phyloP scores from a whole-genome alignment of 92 coral and sea anemone genomes.

The Porites divaricata region DNA sequence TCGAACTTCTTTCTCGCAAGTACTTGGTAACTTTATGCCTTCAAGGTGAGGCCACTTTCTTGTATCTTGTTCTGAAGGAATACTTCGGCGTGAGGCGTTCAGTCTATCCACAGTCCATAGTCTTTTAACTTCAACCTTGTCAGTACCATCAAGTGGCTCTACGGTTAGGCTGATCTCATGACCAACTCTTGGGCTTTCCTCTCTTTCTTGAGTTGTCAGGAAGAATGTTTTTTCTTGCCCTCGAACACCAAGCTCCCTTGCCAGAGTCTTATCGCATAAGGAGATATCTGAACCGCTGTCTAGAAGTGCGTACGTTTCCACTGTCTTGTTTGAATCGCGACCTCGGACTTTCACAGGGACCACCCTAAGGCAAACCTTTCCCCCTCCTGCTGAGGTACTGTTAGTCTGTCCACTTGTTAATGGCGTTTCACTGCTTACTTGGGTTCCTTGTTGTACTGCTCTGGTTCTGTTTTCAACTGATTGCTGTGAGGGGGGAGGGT shows the following conservation, averaged over 20 bases:
- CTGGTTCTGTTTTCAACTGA: no score
- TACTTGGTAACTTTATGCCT: conserved; percentile 41
- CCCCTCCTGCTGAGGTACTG: conserved; percentile 2
- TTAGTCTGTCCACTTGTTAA: background rate
- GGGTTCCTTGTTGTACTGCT: no score
- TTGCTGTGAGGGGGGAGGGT: no score
- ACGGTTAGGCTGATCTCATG: conserved; percentile 19
- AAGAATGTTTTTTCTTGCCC: conserved; percentile 38
- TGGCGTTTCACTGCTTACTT: no score
- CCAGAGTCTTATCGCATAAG: conserved; percentile 40
- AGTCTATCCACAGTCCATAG: conserved; percentile 48
- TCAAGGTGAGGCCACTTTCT: conserved; percentile 34
- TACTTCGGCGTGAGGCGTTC: conserved; percentile 44
- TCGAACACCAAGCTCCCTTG: conserved; percentile 28
- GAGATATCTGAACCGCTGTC: conserved; percentile 61
- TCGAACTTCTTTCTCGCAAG: conserved; percentile 9
- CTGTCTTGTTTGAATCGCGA: conserved; percentile 1
- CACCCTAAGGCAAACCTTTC: conserved; percentile 22
- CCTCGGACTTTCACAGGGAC: conserved; percentile 55
- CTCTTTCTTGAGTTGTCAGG: conserved; percentile 57
- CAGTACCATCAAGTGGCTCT: conserved; percentile 43
- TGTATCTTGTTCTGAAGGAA: conserved; percentile 22
- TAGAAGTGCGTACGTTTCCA: conserved; percentile 55
- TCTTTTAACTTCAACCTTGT: conserved; percentile 31
- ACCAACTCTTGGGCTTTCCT: conserved; percentile 29